A percentile compares a stretch with the other conserved stretches of the same genome.
These are phyloP conservation scores for Tetragonisca angustula DNA, from an alignment of 2,888 invertebrate species.

Conservation along the genomic window DNA sequence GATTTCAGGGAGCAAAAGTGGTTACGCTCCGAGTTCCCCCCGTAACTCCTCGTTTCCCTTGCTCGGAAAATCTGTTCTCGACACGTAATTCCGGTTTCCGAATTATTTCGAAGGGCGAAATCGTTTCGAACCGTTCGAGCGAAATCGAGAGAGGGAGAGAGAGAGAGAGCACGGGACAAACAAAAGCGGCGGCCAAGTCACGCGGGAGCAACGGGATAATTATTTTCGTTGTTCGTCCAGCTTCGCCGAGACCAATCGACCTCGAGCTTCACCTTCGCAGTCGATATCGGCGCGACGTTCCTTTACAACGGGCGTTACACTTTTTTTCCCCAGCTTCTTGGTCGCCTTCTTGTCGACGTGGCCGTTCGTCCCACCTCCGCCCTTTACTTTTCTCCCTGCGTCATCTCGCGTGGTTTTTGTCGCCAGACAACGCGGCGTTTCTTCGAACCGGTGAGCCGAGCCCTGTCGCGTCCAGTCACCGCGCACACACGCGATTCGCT, in stretches of 20 bases:
- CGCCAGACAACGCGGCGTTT: constrained; percentile 45
- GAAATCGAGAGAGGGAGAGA: background rate
- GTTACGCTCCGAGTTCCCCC: constrained; percentile 39
- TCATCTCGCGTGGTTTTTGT: constrained; percentile 26
- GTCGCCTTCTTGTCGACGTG: background rate
- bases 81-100: background rate
- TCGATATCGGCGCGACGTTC: constrained; percentile 8
- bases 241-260: background rate
- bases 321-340: background rate
- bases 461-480: constrained; percentile 56
- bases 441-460: constrained; percentile 41
- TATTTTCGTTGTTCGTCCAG: constrained; percentile 20
- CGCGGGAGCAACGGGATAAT: constrained; percentile 24
- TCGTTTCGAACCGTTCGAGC: background rate
- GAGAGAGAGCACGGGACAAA: background rate
- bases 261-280: background rate
- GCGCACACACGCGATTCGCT: constrained; percentile 72
- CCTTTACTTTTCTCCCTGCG: background rate
- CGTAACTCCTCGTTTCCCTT: constrained; percentile 17
- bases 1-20: constrained; percentile 45
- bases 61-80: constrained; percentile 7
- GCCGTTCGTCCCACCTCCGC: background rate
- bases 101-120: constrained; percentile 7
- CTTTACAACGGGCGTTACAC: background rate
- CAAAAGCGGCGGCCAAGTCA: background rate